These are phyloP conservation scores for Drosophila simulans DNA, from an alignment of 1,140 invertebrate genomes.

Conservation along the genomic window DNA sequence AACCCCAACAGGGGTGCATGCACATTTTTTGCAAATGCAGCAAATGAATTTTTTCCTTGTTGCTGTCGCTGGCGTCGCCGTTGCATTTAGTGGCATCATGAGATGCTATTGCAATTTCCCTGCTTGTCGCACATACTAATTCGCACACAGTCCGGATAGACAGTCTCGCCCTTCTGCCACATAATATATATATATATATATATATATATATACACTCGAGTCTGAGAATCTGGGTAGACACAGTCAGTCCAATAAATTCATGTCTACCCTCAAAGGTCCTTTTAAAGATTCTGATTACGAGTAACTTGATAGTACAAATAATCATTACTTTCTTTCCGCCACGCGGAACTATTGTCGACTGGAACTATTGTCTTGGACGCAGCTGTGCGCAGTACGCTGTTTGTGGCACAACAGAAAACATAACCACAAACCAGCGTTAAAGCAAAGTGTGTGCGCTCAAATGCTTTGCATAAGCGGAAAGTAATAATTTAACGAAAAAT, in stretches of 20 bases:
- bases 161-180: constrained; percentile 26
- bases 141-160: constrained; percentile 62
- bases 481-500: constrained; percentile 84
- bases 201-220: not conserved
- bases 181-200: not conserved
- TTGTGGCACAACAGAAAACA: constrained; percentile 55
- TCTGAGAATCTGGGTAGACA: not conserved
- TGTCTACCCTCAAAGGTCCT: too few relatives aligned
- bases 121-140: constrained; percentile 83
- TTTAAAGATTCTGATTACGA: too few relatives aligned
- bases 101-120: constrained; percentile 83
- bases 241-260: too few relatives aligned
- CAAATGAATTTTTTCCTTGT: constrained; percentile 76
- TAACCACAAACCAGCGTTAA: constrained; percentile 54
- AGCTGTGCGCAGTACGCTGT: constrained; percentile 8
- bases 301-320: not conserved
- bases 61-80: constrained; percentile 41
- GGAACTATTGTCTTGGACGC: not conserved
- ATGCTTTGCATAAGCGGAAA: constrained; percentile 83
- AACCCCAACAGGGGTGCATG: constrained; percentile 32
- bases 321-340: not conserved
- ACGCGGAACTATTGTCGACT: too few relatives aligned
- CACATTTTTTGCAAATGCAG: constrained; percentile 75
- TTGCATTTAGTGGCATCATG: constrained; percentile 82
- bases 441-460: constrained; percentile 75